Evolutionary conservation across 2,797 vertebrate species (phyloP).

Genomic region (Rhinatrema bivittatum): DNA sequence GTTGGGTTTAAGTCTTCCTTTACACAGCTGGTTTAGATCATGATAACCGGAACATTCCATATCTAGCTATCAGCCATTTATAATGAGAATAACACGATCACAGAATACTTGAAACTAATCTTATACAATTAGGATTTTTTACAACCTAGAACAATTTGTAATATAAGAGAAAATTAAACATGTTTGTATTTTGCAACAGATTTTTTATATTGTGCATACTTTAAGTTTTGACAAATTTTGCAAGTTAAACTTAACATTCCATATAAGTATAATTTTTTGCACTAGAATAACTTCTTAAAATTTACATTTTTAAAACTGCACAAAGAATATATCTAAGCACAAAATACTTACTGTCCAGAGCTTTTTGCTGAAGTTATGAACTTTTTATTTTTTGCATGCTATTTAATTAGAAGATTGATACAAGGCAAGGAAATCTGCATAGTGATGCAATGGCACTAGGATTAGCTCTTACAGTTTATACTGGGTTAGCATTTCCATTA

Average conservation of each 20-base stretch:
- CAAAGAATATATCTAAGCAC: constrained; percentile 21
- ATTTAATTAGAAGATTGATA: constrained; percentile 18
- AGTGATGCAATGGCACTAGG: too few species aligned
- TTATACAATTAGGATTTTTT: constrained; percentile 34
- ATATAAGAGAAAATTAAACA: constrained; percentile 27
- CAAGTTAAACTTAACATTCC: constrained; percentile 23
- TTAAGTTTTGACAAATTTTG: constrained; percentile 39
- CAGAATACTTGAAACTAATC: constrained; percentile 37
- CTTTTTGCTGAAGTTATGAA: constrained; percentile 19
- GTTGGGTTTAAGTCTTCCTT: constrained; percentile 26
- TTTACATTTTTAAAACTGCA: constrained; percentile 27
- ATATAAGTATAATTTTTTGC: constrained; percentile 20
- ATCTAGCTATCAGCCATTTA: constrained; percentile 20
- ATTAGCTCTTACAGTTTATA: too few species aligned
- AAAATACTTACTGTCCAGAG: constrained; percentile 16
- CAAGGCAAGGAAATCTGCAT: too few species aligned
- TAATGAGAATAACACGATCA: constrained; percentile 27
- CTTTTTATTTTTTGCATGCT: constrained; percentile 14
- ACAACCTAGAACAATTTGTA: constrained; percentile 33
- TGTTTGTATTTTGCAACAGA: constrained; percentile 40
- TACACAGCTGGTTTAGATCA: constrained; percentile 24
- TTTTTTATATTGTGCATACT: constrained; percentile 37
- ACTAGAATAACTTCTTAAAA: constrained; percentile 23
- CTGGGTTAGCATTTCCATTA: too few species aligned
- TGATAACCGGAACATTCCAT: constrained; percentile 10